Evolutionary conservation across 1,140 invertebrate genomes (phyloP).

Genomic region (Sinella curviseta): DNA sequence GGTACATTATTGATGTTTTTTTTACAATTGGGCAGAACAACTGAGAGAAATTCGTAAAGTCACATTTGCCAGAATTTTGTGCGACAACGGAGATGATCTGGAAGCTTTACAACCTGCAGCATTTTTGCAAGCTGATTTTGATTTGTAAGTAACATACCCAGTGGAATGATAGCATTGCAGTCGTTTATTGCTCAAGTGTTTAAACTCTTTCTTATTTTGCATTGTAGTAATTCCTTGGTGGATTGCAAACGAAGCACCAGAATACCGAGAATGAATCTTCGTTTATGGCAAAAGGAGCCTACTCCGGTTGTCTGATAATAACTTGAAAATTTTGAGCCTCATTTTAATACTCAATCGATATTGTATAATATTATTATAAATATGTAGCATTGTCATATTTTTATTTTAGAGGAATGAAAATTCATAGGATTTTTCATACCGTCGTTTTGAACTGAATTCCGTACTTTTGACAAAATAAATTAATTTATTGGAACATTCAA

Average conservation of each 20-base stretch:
- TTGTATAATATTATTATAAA: too few species aligned
- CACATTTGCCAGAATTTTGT: slow-evolving; percentile 79
- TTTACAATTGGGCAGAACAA: slow-evolving; percentile 64
- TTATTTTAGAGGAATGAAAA: too few species aligned
- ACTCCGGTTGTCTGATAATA: slow-evolving; percentile 15
- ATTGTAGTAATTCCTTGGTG: slow-evolving; percentile 29
- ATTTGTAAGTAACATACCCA: slow-evolving; percentile 66
- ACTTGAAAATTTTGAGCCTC: background rate
- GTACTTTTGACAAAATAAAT: too few species aligned
- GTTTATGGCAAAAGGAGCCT: slow-evolving; percentile 33
- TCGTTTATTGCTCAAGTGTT: background rate
- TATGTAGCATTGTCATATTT: too few species aligned
- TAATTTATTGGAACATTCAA: too few species aligned
- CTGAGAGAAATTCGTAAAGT: slow-evolving; percentile 80
- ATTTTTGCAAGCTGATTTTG: slow-evolving; percentile 82
- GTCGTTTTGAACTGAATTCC: too few species aligned
- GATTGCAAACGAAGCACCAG: slow-evolving; percentile 33
- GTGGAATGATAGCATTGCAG: too few species aligned
- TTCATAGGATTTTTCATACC: too few species aligned
- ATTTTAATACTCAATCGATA: background rate
- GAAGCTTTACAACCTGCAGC: slow-evolving; percentile 71
- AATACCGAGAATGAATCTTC: slow-evolving; percentile 33
- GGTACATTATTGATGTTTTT: too few species aligned
- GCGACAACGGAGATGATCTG: slow-evolving; percentile 79
- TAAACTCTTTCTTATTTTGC: background rate